Evolutionary conservation across 2,888 invertebrate genomes (phyloP).

Genomic region (Parapristionchus giblindavisi): DNA sequence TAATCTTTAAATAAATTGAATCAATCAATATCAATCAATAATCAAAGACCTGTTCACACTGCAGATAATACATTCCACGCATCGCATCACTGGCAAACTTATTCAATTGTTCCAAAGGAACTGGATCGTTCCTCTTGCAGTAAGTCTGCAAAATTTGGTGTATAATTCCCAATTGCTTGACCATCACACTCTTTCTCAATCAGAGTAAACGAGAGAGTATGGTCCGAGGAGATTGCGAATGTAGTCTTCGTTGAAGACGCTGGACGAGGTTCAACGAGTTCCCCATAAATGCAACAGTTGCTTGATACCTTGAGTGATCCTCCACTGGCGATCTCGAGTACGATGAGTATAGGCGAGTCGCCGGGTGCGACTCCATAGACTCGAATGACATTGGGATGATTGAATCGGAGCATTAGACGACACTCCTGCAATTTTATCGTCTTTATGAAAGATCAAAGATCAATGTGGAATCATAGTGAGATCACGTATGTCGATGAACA

Average conservation of each 20-base stretch:
- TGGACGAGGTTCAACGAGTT: no score
- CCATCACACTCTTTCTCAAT: no score
- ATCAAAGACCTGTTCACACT: not conserved
- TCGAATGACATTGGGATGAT: constrained; percentile 33
- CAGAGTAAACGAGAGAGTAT: no score
- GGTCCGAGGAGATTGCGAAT: no score
- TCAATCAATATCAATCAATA: not conserved
- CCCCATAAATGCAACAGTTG: no score
- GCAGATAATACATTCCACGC: constrained; percentile 32
- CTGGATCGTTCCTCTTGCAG: constrained; percentile 36
- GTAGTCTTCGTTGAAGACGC: no score
- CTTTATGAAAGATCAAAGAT: no score
- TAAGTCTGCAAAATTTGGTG: constrained; percentile 1
- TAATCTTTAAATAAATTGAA: not conserved
- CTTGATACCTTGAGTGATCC: constrained; percentile 32
- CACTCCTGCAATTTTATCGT: constrained; percentile 24
- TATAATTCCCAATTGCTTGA: not conserved
- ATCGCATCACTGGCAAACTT: constrained; percentile 23
- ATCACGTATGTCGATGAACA: no score
- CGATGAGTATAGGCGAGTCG: constrained; percentile 18
- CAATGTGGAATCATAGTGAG: no score
- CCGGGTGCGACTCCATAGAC: constrained; percentile 26
- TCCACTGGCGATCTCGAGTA: constrained; percentile 24
- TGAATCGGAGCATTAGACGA: constrained; percentile 31
- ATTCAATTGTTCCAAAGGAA: constrained; percentile 8